These are phyloP conservation scores for Pedetes capensis DNA, from an alignment of 2,113 vertebrate species.

Conservation along the genomic window DNA sequence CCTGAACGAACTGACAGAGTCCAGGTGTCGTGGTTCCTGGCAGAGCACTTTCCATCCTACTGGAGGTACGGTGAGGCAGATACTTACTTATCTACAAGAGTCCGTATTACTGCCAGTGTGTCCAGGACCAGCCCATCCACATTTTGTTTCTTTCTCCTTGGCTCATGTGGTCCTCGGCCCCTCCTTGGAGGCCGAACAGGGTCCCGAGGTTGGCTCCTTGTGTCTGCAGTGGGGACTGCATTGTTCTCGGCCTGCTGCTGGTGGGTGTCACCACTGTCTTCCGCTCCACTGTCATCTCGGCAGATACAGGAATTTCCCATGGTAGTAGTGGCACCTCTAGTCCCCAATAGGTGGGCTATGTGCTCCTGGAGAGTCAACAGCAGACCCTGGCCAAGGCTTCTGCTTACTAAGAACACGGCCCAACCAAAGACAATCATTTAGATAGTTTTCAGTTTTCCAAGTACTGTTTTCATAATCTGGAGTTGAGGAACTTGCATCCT, in stretches of 20 bases:
- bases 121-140: conserved; percentile 98
- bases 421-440: conserved; percentile 98
- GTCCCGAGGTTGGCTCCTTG: conserved; percentile 92
- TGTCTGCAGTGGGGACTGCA: conserved; percentile 80
- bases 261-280: conserved; percentile 87
- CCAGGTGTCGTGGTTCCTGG: not conserved
- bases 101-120: conserved; percentile 97
- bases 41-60: conserved; percentile 41
- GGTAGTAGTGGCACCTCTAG: conserved; percentile 80
- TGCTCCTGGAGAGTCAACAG: conserved; percentile 89
- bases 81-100: conserved; percentile 99
- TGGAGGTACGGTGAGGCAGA: conserved; percentile 46
- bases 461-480: conserved; percentile 80
- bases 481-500: conserved; percentile 81
- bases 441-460: conserved; percentile 85
- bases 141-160: conserved; percentile 97
- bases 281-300: conserved; percentile 94
- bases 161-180: conserved; percentile 96
- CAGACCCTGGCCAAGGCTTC: conserved; percentile 94
- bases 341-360: conserved; percentile 86
- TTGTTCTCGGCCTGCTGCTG: conserved; percentile 87
- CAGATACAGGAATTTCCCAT: conserved; percentile 99
- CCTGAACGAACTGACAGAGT: not conserved
- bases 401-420: conserved; percentile 96
- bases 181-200: conserved; percentile 94